Base-by-base conservation (phyloP, 2,113 vertebrate genomes). In the Lepidothrix coronata region DNA sequence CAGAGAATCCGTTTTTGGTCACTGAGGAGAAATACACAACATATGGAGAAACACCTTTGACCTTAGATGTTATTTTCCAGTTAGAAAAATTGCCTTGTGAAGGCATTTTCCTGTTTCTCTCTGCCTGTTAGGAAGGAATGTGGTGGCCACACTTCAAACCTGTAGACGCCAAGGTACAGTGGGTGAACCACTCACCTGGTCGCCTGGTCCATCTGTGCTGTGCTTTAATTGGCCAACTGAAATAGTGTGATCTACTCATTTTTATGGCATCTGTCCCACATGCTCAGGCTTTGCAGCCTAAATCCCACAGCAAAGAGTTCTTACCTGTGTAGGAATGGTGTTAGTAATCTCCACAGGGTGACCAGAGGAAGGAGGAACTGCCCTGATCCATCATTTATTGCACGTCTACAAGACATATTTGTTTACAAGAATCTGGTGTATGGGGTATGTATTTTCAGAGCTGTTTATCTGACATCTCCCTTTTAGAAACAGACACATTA, bases 1-100 rank as follows among this genome's bases (percentile, higher is more conserved):
- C 20, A 46, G 5, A 11, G 49, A 63, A 83, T 8, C 2, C 8
- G 15, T n/a, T 85, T 90, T 33, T 35, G 14, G 12, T 82, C 19
- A 28, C 0, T 46, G 17, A 4, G 15, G 6, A 68, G 21, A 61
- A 49, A 39, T 8, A 20, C 9, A 37, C 4, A 46, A 3, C 5
- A 15, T 6, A 23, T 84, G 37, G 23, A 84, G 20, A 81, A 86
- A 31, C 16, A 21, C 3, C 2, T 89, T 70, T 88, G 51, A 62
- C 8, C 5, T 66, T 14, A 61, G 11, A 35, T 25, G 6, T 8
- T 37, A 31, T 49, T 77, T 86, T 75, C 11, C 39, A 37, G 20
- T 35, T 55, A 89, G 20, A 46, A 7, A 54, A 66, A 59, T 35
- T 22, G 18, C 2, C 12, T 71, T 17, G 3, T 7, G 10, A n/a